Conservation (phyloP, 2,113 vertebrate species). For the Pygathrix nemaeus region DNA sequence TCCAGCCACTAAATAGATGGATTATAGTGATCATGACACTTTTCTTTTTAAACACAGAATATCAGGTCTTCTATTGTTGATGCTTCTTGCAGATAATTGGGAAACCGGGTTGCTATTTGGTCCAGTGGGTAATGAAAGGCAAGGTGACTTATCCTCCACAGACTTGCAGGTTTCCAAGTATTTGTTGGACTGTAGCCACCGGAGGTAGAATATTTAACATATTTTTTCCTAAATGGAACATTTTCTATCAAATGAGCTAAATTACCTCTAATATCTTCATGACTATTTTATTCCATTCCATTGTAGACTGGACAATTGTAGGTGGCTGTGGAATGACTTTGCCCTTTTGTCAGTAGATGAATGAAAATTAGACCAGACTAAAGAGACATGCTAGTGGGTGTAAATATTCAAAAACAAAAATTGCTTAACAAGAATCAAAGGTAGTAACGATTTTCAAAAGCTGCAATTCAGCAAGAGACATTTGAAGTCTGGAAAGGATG, state of each 20-base stretch:
- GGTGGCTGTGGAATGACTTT: not conserved
- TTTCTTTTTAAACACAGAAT: not conserved
- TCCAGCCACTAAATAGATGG: constrained; percentile 40
- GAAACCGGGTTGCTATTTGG: constrained; percentile 68
- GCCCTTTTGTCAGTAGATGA: not conserved
- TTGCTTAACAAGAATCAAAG: not conserved
- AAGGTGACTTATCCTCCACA: constrained; percentile 65
- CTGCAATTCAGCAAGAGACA: not conserved
- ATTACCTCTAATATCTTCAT: not conserved
- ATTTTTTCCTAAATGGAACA: not conserved
- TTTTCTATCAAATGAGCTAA: constrained; percentile 4
- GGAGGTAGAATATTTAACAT: not conserved
- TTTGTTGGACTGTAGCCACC: not conserved
- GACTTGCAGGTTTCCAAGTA: constrained; percentile 62
- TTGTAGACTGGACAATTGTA: not conserved
- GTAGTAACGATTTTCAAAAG: not conserved
- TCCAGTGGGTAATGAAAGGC: constrained; percentile 71
- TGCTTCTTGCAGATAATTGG: constrained; percentile 57
- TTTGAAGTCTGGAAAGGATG: not conserved
- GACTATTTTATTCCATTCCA: not conserved
- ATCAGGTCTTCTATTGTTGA: too few species aligned
- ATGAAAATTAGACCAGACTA: not conserved
- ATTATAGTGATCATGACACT: constrained; percentile 43
- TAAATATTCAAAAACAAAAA: not conserved
- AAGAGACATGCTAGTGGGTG: not conserved